These are phyloP conservation scores for Acleris sparsana DNA, from an alignment of 2,888 invertebrate species.

Conservation along the genomic window DNA sequence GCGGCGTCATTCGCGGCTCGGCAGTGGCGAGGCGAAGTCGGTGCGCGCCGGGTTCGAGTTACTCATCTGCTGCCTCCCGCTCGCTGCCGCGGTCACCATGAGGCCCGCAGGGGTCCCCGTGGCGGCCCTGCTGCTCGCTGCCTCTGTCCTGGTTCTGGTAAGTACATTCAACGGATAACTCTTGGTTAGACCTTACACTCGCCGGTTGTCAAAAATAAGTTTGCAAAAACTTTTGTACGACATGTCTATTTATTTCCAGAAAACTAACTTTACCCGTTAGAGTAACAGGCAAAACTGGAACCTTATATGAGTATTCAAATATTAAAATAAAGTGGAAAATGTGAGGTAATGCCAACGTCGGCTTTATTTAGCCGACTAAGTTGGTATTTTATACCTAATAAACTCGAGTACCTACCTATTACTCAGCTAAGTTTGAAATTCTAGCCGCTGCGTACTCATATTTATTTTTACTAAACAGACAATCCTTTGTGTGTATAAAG, in stretches of 20 bases:
- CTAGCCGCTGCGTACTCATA: background rate
- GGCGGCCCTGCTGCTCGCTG: constrained; percentile 33
- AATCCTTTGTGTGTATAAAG: no score
- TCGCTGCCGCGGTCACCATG: constrained; percentile 24
- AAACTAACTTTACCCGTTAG: constrained; percentile 1
- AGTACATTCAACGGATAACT: constrained; percentile 23
- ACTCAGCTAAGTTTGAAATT: constrained; percentile 9
- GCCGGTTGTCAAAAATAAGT: constrained; percentile 34
- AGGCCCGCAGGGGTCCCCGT: constrained; percentile 29
- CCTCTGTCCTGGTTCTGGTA: constrained; percentile 21
- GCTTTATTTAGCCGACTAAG: background rate
- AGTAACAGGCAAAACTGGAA: background rate
- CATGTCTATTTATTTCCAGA: constrained; percentile 11
- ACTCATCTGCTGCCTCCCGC: constrained; percentile 14
- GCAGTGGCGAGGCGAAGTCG: constrained; percentile 35
- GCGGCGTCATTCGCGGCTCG: constrained; percentile 36
- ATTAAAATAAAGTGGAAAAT: background rate
- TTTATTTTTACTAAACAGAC: background rate
- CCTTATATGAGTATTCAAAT: background rate
- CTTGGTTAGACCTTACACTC: constrained; percentile 1
- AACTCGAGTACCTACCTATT: background rate
- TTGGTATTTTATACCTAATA: constrained; percentile 2
- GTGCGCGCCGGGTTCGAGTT: constrained; percentile 18
- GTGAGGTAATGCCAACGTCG: background rate
- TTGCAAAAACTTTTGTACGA: constrained; percentile 31